A percentile compares a stretch with the other conserved stretches of the same genome.
Conservation (phyloP, 2,888 invertebrate species). For the Clostera curtula region DNA sequence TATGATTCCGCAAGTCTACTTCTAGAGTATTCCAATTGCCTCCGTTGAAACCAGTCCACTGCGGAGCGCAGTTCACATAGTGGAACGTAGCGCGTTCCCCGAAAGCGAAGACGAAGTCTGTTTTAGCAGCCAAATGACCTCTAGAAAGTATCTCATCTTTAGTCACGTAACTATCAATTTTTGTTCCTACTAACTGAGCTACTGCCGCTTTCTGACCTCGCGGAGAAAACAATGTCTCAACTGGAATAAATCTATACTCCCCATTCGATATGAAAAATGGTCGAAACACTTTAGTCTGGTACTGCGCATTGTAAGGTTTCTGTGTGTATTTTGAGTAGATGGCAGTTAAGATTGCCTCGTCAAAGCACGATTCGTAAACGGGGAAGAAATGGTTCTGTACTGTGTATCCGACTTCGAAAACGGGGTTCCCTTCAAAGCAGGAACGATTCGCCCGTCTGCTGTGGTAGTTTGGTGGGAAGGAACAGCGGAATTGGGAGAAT, state of each 20-base stretch:
- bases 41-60: slow-evolving; percentile 78
- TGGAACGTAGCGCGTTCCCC: slow-evolving; percentile 78
- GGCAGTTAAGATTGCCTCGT: slow-evolving; percentile 33
- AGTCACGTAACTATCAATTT: slow-evolving; percentile 53
- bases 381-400: slow-evolving; percentile 42
- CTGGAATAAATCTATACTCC: slow-evolving; percentile 36
- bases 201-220: slow-evolving; percentile 42
- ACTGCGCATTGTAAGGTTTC: slow-evolving; percentile 55
- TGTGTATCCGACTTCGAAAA: slow-evolving; percentile 58
- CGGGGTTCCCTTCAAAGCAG: slow-evolving; percentile 38
- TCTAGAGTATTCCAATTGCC: slow-evolving; percentile 77
- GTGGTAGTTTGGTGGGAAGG: slow-evolving; percentile 32
- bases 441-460: slow-evolving; percentile 42
- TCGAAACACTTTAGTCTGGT: slow-evolving; percentile 47
- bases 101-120: slow-evolving; percentile 76
- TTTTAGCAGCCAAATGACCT: slow-evolving; percentile 79
- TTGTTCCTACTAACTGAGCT: slow-evolving; percentile 34
- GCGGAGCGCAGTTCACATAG: slow-evolving; percentile 79
- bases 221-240: slow-evolving; percentile 47
- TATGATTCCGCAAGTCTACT: slow-evolving; percentile 51
- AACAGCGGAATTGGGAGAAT: slow-evolving; percentile 43
- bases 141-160: slow-evolving; percentile 61
- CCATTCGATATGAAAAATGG: slow-evolving; percentile 49
- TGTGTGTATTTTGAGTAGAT: slow-evolving; percentile 59
- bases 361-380: slow-evolving; percentile 56